Evolutionary conservation across 2,113 vertebrate genomes (phyloP).

Genomic region (Tretioscincus oriximinensis): DNA sequence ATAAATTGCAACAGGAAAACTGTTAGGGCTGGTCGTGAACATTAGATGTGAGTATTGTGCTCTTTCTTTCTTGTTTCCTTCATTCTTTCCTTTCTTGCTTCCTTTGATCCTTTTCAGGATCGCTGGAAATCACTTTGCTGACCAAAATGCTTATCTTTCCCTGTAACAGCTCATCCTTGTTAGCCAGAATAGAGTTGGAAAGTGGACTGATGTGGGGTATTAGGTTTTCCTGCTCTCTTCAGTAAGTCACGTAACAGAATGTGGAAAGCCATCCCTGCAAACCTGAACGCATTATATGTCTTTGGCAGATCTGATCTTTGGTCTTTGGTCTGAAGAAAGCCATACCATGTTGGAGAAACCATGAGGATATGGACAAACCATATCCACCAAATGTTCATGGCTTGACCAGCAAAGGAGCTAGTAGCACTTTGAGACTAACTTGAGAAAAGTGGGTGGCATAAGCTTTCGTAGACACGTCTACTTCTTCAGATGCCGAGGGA

Average conservation of each 20-base stretch:
- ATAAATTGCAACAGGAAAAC: slow-evolving; percentile 47
- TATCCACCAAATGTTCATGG: too few relatives aligned
- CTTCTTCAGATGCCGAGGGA: too few relatives aligned
- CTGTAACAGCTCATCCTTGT: not conserved
- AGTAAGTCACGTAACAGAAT: not conserved
- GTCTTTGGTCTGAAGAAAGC: not conserved
- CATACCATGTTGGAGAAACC: too few relatives aligned
- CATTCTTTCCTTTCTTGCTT: not conserved
- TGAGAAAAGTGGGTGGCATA: too few relatives aligned
- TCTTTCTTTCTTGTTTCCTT: not conserved
- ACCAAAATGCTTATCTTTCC: fast-evolving
- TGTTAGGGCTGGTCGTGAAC: slow-evolving; percentile 7
- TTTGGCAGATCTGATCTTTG: not conserved
- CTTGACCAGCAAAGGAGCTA: too few relatives aligned
- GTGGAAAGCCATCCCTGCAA: not conserved
- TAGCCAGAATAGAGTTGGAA: not conserved
- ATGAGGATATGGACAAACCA: too few relatives aligned
- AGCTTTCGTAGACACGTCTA: too few relatives aligned
- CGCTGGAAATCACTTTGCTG: slow-evolving; percentile 16
- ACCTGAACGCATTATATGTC: not conserved
- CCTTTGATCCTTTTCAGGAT: too few relatives aligned
- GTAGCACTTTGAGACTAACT: too few relatives aligned
- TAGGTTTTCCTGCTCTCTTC: not conserved
- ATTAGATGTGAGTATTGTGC: slow-evolving; percentile 27
- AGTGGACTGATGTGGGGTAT: not conserved